phyloP scores from a whole-genome alignment of 2,888 invertebrate genomes.

The Acanthosepion pharaonis region DNA sequence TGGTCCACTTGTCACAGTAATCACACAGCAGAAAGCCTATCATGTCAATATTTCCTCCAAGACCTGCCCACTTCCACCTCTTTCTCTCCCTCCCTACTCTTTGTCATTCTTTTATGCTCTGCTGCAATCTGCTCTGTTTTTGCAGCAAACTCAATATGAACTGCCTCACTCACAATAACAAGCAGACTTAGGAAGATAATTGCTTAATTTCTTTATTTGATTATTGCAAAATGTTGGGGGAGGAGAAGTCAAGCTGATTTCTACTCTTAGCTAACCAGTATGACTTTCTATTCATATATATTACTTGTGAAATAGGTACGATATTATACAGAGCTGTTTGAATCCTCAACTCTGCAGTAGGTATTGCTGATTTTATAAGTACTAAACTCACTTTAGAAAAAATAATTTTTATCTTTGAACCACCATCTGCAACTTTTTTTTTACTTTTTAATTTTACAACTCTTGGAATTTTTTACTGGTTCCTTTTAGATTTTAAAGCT shows the following conservation, averaged over 20 bases:
- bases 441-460: too few relatives aligned
- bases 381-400: background rate
- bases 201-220: conserved; percentile 3
- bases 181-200: background rate
- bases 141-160: background rate
- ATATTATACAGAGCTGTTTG: background rate
- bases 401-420: background rate
- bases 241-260: background rate
- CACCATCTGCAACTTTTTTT: background rate
- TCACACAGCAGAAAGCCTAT: background rate
- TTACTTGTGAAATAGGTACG: background rate
- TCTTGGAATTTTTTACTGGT: background rate
- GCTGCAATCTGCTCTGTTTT: background rate
- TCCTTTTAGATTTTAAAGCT: background rate
- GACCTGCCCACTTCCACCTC: background rate
- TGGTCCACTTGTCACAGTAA: background rate
- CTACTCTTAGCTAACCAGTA: background rate
- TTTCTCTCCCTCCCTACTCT: background rate
- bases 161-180: background rate
- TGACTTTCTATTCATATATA: too few relatives aligned
- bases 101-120: background rate
- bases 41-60: conserved; percentile 33
- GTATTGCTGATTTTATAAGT: background rate
- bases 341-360: background rate
- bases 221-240: background rate